Base-by-base conservation (phyloP, 2,113 vertebrate genomes). In the Protobothrops flavoviridis region DNA sequence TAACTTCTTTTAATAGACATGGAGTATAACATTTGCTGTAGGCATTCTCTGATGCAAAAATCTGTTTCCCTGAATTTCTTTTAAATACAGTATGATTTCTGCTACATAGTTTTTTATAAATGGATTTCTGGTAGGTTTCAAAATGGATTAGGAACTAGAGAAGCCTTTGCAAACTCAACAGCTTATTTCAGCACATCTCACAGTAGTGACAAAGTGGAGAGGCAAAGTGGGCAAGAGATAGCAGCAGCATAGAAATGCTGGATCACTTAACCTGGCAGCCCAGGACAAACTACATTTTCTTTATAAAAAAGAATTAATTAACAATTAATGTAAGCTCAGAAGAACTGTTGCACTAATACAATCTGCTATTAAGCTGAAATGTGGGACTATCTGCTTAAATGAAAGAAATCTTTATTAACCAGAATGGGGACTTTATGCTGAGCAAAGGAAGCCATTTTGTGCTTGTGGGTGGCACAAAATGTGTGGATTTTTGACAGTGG, bases 21-120 rank as follows among this genome's bases (percentile, higher is more conserved):
- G 91, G 56, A 26, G 24, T 92, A 88, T 0, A 0, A 2, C 0
- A 1, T 43, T 91, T 87, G 87, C 92, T 92, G 50, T 91, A 91
- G 89, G 91, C 93, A 92, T 88, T 90, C 90, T 81, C 21, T 94
- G 92, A 85, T 59, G 50, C 59, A 90, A 94, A 50, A 95, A 29
- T 91, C 88, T 89, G 64, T 94, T 48, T 45, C 56, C 43, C 52
- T 57, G 55, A 11, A 85, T 43, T 5, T 12, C 87, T 88, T 91
- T 59, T 57, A 89, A 89, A 85, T 89, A 87, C 91, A 95, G 93
- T 56, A 91, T 4, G 93, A 0, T 89, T 95, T 93, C 39, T 7
- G 87, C 90, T 87, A 88, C 15, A 53, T 26, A 85, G 69, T 23
- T 4, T 33, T 57, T 95, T 94, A 91, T 90, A 53, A 95, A 93